Conservation (phyloP, 2,888 invertebrate species). For the Meghimatium bilineatum region DNA sequence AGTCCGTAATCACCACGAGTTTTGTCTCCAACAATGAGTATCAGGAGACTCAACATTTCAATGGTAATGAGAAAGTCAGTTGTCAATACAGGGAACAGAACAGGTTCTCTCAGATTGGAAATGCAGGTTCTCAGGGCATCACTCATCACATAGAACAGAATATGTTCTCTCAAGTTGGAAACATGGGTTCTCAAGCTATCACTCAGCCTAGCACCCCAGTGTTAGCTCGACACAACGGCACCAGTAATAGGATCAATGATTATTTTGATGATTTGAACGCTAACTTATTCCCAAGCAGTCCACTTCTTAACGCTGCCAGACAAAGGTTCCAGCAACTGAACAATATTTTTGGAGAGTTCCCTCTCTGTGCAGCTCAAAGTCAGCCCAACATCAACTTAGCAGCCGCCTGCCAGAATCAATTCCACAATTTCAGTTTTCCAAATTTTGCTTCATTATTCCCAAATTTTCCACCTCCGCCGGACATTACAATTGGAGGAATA, state of each 20-base stretch:
- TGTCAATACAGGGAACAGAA: slow-evolving; percentile 9
- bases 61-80: slow-evolving; percentile 16
- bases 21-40: slow-evolving; percentile 36
- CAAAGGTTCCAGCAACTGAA: slow-evolving; percentile 30
- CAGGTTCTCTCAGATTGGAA: neutral
- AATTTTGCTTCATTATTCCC: slow-evolving; percentile 29
- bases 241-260: neutral
- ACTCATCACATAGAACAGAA: slow-evolving; percentile 6
- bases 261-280: slow-evolving; percentile 37
- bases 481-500: slow-evolving; percentile 12
- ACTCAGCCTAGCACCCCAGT: neutral
- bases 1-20: slow-evolving; percentile 37
- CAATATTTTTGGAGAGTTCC: slow-evolving; percentile 29
- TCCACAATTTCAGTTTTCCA: slow-evolving; percentile 39
- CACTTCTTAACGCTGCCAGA: slow-evolving; percentile 30
- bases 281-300: slow-evolving; percentile 33
- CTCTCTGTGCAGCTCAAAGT: slow-evolving; percentile 19
- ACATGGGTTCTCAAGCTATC: neutral
- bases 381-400: slow-evolving; percentile 36
- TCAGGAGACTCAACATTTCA: slow-evolving; percentile 29
- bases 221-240: neutral
- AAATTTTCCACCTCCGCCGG: slow-evolving; percentile 35
- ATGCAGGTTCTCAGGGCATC: neutral
- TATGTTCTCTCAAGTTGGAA: neutral
- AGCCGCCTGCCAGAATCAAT: neutral